Evolutionary conservation across 2,888 invertebrate genomes (phyloP), one percentile per base, ranked within the genome.

Genomic region (Dolomedes plantarius): DNA sequence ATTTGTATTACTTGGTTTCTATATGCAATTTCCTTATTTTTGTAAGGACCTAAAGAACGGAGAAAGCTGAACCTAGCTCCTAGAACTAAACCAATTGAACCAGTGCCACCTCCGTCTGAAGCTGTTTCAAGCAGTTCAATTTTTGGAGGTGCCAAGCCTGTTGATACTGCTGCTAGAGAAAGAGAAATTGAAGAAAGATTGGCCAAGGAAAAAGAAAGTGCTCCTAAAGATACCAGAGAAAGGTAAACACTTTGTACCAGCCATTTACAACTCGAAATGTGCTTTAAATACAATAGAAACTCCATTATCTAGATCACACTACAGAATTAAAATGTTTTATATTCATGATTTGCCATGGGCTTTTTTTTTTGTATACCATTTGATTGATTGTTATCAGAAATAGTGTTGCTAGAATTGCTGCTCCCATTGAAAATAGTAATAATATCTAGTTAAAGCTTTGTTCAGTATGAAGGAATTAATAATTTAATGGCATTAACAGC

Each of bases 141-240:
- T 89, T 98, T 98, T 91, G 98, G 98, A n/a, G 95, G 94, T 36
- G 98, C 98, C 23, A 97, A 96, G 91, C 98, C 98, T 0, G 98
- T 98, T 0, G 97, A 98, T 91, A 98, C 98, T 0, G 94, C 96
- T 74, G 95, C 96, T 67, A 94, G 95, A 89, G 97, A 98, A 90
- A 93, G 96, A 76, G 96, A 97, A 92, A 98, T 98, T 88, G 98
- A 98, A 91, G 96, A 96, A 90, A 94, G 96, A 89, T 92, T 97
- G 72, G 87, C 86, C 16, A 88, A 82, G 28, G 89, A 89, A 41
- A 87, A 87, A 76, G 88, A 82, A 65, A 68, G 31, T 29, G 29
- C n/a, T 23, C n/a, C 75, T 36, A 71, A 64, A 50, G 71, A 71
- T 50, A 50, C 39, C 13, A 36, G 29, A 23, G 41, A 27, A 1